phyloP scores from a whole-genome alignment of 1,140 invertebrate genomes.

The Chelonus insularis region DNA sequence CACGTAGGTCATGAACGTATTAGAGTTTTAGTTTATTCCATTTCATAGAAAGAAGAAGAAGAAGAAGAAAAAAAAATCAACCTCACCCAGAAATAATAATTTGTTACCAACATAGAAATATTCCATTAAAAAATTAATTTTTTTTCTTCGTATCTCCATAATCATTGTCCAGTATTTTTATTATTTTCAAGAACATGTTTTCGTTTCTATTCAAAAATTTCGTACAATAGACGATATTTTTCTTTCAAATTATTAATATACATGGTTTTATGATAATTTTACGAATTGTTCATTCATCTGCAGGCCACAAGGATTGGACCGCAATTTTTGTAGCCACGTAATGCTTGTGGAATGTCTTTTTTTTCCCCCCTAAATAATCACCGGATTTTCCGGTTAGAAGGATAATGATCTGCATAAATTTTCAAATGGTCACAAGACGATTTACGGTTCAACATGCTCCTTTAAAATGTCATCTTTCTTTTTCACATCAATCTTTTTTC shows the following conservation, averaged over 20 bases:
- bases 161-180: too few species aligned
- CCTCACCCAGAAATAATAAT: too few species aligned
- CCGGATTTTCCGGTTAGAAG: conserved; percentile 30
- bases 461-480: too few species aligned
- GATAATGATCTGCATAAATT: conserved; percentile 24
- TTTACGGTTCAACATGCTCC: too few species aligned
- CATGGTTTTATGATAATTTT: too few species aligned
- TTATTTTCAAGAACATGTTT: too few species aligned
- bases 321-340: conserved; percentile 13
- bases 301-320: conserved; percentile 7
- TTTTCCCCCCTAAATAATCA: conserved; percentile 11
- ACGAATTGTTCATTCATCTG: not conserved
- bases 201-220: too few species aligned
- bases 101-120: not conserved
- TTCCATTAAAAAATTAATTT: not conserved
- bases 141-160: not conserved
- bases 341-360: not conserved
- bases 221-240: too few species aligned
- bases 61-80: too few species aligned
- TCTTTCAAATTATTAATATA: too few species aligned
- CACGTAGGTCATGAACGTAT: conserved; percentile 1
- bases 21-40: not conserved
- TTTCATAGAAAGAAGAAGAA: too few species aligned
- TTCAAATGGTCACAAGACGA: conserved; percentile 25
- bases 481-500: too few species aligned